phyloP scores from a whole-genome alignment of 2,888 invertebrate genomes.

The Cremastobaeus sp. region DNA sequence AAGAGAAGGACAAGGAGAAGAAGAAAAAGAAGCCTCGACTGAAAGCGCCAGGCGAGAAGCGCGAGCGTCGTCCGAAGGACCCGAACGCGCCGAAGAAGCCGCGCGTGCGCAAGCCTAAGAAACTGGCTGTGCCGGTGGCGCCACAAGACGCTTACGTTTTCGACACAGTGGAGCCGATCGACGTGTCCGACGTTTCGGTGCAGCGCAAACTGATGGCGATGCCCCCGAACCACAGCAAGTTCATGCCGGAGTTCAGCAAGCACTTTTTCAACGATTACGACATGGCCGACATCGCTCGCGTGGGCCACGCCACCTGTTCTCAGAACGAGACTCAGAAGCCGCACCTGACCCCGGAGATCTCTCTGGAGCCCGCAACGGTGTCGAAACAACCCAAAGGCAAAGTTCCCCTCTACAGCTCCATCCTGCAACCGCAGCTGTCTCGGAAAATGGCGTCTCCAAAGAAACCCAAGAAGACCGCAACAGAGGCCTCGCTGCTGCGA shows the following conservation, averaged over 20 bases:
- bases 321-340: conserved; percentile 5
- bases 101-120: conserved; percentile 70
- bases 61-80: conserved; percentile 55
- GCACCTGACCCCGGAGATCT: conserved; percentile 4
- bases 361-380: not conserved
- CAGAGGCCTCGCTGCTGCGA: not conserved
- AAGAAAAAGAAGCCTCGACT: conserved; percentile 71
- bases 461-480: not conserved
- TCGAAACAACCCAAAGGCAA: not conserved
- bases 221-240: conserved; percentile 67
- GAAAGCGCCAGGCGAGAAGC: conserved; percentile 38
- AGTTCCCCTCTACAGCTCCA: conserved; percentile 9
- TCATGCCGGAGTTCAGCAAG: conserved; percentile 44
- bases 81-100: conserved; percentile 68
- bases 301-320: conserved; percentile 27
- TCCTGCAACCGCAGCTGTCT: not conserved
- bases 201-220: conserved; percentile 71
- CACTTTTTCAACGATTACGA: conserved; percentile 52
- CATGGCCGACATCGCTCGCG: conserved; percentile 55
- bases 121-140: conserved; percentile 29
- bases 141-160: conserved; percentile 34
- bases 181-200: conserved; percentile 71
- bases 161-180: conserved; percentile 63
- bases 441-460: conserved; percentile 2
- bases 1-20: conserved; percentile 55